Percentiles rank a stretch among this genome's conserved stretches.
Conservation (phyloP, 2,113 vertebrate species). For the Varanus salvator region DNA sequence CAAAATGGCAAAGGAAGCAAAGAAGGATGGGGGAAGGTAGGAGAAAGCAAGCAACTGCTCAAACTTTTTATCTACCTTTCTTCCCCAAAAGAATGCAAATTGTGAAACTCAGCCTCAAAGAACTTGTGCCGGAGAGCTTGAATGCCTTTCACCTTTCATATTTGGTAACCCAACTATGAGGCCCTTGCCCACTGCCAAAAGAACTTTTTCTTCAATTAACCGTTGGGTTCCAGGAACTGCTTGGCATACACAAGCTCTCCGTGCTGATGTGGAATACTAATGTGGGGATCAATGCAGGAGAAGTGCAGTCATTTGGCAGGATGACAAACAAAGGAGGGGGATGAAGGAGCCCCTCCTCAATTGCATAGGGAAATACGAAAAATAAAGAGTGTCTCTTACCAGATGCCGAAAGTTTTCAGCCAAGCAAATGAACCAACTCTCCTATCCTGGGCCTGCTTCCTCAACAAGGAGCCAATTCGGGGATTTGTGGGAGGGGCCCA, state of each 20-base stretch:
- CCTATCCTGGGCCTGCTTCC: background rate
- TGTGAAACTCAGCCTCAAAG: conserved; percentile 68
- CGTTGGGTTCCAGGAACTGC: conserved; percentile 68
- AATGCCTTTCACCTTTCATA: conserved; percentile 70
- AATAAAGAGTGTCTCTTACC: background rate
- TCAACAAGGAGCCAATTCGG: background rate
- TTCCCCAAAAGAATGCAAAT: conserved; percentile 65
- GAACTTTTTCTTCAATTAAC: conserved; percentile 69
- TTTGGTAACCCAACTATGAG: conserved; percentile 58
- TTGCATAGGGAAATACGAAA: background rate
- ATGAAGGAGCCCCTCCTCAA: fast-evolving
- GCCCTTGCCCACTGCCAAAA: conserved; percentile 49
- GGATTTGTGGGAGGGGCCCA: background rate
- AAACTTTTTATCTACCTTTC: conserved; percentile 58
- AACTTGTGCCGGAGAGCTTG: conserved; percentile 46
- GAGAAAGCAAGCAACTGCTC: conserved; percentile 24
- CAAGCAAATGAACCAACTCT: background rate
- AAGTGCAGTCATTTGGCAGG: conserved; percentile 47
- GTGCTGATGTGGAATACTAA: conserved; percentile 58
- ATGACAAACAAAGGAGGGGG: conserved; percentile 12
- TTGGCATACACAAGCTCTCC: conserved; percentile 59
- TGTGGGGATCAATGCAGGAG: conserved; percentile 25
- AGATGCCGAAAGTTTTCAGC: background rate
- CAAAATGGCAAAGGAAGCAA: conserved; percentile 56
- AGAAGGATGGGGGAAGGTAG: background rate